Base-by-base conservation (phyloP, 1,140 invertebrate species). In the Chironomus tepperi region DNA sequence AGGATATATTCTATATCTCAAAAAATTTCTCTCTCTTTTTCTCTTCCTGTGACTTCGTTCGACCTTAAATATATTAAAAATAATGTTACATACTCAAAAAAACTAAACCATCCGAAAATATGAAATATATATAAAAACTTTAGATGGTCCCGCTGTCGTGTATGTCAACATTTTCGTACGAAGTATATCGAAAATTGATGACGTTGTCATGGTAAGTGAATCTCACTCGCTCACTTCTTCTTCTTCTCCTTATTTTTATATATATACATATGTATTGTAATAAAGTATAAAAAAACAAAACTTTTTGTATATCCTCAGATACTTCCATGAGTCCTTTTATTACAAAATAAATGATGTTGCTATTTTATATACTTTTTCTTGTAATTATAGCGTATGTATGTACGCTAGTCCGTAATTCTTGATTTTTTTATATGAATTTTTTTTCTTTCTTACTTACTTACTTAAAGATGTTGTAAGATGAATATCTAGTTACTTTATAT, bases 141-240 rank as follows among this genome's bases (percentile, higher is more conserved):
- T 89, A 93, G 91, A 93, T 91, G 93, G 92, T 84, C 91, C 93
- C 83, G 91, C 93, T 83, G 89, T 93, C 86, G 93, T 95, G 85
- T 88, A 88, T 86, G 94, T 97, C 89, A 97, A 97, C 90, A 94
- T 97, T 88, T 96, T 95, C 90, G 91, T 97, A 85, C 89, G 95
- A 89, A 96, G 94, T 92, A 97, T 97, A 89, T 95, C 93, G 86
- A 97, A 96, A 90, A 97, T 97, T 88, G 94, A 97, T 92, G 95
- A 97, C 89, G 94, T 97, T 85, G 96, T 94, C 81, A 97, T 97
- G 95, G 93, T 95, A 95, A 94, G 93, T 93, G 82, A 57, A 12
- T 57, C 47, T 12, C 8, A 57, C n/a, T 47, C 15, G 43, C 79
- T 80, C 80, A 81, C 74, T 47, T 47, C 43, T 47, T 47, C 43